Evolutionary conservation across 2,888 invertebrate species (phyloP).

Genomic region (Eucriotettix oculatus): DNA sequence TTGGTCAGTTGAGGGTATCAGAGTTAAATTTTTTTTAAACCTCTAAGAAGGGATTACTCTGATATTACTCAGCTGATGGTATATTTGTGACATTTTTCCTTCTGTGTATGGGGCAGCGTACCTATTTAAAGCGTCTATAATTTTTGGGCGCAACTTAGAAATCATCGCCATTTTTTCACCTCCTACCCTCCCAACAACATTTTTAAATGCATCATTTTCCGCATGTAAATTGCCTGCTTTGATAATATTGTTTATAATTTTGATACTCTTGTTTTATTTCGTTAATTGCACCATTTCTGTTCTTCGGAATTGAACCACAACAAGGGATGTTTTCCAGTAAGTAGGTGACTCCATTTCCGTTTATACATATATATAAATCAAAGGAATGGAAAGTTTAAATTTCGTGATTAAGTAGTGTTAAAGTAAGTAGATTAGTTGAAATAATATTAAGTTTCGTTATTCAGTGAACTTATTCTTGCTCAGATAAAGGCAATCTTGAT

Average conservation of each 20-base stretch:
- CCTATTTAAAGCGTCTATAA: constrained; percentile 20
- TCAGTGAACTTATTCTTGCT: not conserved
- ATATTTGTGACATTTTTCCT: constrained; percentile 63
- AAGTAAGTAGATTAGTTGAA: constrained; percentile 12
- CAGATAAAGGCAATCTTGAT: not conserved
- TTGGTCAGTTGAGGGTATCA: constrained; percentile 22
- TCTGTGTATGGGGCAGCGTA: constrained; percentile 78
- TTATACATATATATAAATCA: constrained; percentile 3
- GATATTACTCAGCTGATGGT: constrained; percentile 11
- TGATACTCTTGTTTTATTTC: constrained; percentile 27
- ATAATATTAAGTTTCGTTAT: constrained; percentile 11
- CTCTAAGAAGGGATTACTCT: constrained; percentile 15
- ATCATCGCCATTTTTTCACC: constrained; percentile 11
- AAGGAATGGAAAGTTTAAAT: constrained; percentile 9
- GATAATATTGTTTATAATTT: constrained; percentile 15
- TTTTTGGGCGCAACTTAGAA: constrained; percentile 11
- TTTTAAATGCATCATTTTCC: constrained; percentile 15
- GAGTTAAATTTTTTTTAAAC: constrained; percentile 23
- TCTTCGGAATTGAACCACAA: constrained; percentile 43
- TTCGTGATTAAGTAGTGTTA: constrained; percentile 10
- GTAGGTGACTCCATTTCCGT: constrained; percentile 29
- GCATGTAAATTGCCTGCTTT: constrained; percentile 15
- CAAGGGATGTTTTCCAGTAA: constrained; percentile 61
- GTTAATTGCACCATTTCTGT: constrained; percentile 47
- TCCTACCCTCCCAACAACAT: constrained; percentile 12